Base-by-base conservation (phyloP, 1,140 invertebrate species). In the Macrobrachium rosenbergii region DNA sequence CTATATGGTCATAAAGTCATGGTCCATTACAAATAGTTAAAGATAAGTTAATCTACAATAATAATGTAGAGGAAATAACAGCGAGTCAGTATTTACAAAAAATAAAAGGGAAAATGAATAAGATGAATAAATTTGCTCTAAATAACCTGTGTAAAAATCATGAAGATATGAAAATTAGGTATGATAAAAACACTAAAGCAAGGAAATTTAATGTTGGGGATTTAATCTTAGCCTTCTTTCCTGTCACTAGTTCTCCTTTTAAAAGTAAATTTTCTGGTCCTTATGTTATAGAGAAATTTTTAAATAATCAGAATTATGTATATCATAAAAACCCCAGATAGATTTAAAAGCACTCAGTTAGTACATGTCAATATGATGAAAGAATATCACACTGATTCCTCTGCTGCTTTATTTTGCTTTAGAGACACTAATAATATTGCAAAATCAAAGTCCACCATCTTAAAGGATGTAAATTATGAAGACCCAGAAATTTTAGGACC, bases 61-160 rank as follows among this genome's bases (percentile, higher is more conserved):
- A 7, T 23, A 37, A 23, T 23, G 72, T 37, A 5, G 7, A 75
- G 14, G 23, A 73, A 23, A n/a, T 37, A 5, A 75, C 72, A 23
- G 21, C 23, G 7, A 37, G 12, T 37, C 23, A 75, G 45, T 75
- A 75, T 37, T 16, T 75, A 37, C 23, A 23, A 19, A 17, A 37
- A 17, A 2, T 75, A 37, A 75, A 37, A 75, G 45, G 14, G 17
- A 75, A 75, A 16, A 5, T 37, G 72, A 16, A 23, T 73, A 75
- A n/a, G 8, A 43, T 28, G 2, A 6, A 43, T 37, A 43, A 10
- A 37, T 37, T 75, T 37, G 72, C 72, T 23, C 7, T 8, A 75
- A 16, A 6, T 23, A 23, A 83, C 64, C 17, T 88, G 16, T 52
- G 17, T 23, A 87, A 73, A 45, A 86, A 6, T 80, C 83, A 67